Conservation (phyloP, 2,888 invertebrate species). For the Drosophila neotestacea region DNA sequence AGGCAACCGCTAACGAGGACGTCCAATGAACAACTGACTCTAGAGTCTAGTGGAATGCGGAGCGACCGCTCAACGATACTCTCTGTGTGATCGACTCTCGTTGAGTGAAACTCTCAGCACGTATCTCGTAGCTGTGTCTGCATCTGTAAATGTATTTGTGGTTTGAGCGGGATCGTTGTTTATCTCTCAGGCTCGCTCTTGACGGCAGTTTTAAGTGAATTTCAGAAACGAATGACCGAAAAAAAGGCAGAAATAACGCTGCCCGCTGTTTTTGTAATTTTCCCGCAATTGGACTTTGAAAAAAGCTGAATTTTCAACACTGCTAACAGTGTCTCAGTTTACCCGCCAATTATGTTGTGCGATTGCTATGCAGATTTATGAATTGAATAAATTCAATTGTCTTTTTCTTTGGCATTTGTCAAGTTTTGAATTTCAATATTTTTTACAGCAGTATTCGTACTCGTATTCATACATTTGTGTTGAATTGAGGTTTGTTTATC, state of each 20-base stretch:
- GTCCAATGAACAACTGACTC: slow-evolving; percentile 83
- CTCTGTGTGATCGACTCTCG: slow-evolving; percentile 36
- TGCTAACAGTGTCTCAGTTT: slow-evolving; percentile 11
- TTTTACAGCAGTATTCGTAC: background rate
- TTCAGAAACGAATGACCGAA: too few species aligned
- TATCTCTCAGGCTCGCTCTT: too few species aligned
- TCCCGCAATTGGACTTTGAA: too few species aligned
- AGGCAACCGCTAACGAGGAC: slow-evolving; percentile 83
- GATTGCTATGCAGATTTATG: slow-evolving; percentile 37
- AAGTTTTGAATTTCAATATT: slow-evolving; percentile 33
- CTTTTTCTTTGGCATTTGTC: slow-evolving; percentile 8
- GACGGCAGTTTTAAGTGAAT: too few species aligned
- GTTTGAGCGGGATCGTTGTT: slow-evolving; percentile 31
- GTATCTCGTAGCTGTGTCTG: slow-evolving; percentile 16
- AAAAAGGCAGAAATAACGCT: too few species aligned
- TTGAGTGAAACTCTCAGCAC: slow-evolving; percentile 72
- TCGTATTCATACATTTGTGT: slow-evolving; percentile 2
- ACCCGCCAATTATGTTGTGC: slow-evolving; percentile 33
- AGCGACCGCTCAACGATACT: slow-evolving; percentile 43
- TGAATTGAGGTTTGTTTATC: slow-evolving; percentile 13
- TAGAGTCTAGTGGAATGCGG: slow-evolving; percentile 65
- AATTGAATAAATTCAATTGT: slow-evolving; percentile 46
- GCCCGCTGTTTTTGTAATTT: background rate
- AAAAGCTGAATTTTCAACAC: too few species aligned
- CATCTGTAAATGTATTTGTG: slow-evolving; percentile 18